These are phyloP conservation scores for Perizoma affinitatum DNA, from an alignment of 2,888 invertebrate species.

Conservation along the genomic window DNA sequence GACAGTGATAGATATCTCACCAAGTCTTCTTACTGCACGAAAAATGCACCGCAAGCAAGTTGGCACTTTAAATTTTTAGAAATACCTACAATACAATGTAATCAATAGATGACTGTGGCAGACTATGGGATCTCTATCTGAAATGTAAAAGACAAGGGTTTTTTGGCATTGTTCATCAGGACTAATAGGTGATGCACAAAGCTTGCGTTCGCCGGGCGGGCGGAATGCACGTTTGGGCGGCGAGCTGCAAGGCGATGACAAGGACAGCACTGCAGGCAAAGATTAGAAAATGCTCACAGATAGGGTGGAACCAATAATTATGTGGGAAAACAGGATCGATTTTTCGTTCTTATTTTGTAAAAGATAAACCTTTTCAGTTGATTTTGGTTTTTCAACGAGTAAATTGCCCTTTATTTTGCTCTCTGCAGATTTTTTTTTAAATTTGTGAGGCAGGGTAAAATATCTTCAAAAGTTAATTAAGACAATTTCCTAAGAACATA, in stretches of 20 bases:
- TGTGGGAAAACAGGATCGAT: no score
- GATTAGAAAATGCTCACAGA: slow-evolving; percentile 36
- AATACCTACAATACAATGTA: no score
- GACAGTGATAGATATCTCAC: slow-evolving; percentile 26
- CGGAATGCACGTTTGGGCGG: slow-evolving; percentile 49
- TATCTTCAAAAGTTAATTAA: no score
- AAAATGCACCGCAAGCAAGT: slow-evolving; percentile 1
- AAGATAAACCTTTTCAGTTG: no score
- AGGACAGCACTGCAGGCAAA: slow-evolving; percentile 46
- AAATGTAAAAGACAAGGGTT: background rate
- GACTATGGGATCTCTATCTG: background rate
- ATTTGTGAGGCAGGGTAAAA: no score
- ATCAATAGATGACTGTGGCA: background rate
- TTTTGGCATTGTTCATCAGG: slow-evolving; percentile 1
- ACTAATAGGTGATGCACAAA: slow-evolving; percentile 12
- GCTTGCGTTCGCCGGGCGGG: slow-evolving; percentile 35
- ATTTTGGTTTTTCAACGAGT: no score
- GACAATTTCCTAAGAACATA: no score
- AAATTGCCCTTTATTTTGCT: no score
- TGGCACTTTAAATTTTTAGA: background rate
- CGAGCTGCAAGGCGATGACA: slow-evolving; percentile 48
- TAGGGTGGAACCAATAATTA: background rate
- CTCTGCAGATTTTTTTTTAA: no score
- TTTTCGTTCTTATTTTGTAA: no score
- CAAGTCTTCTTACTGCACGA: slow-evolving; percentile 24